Evolutionary conservation across 2,888 invertebrate genomes (phyloP), one percentile per base, ranked within the genome.

Genomic region (Cantharis lateralis): DNA sequence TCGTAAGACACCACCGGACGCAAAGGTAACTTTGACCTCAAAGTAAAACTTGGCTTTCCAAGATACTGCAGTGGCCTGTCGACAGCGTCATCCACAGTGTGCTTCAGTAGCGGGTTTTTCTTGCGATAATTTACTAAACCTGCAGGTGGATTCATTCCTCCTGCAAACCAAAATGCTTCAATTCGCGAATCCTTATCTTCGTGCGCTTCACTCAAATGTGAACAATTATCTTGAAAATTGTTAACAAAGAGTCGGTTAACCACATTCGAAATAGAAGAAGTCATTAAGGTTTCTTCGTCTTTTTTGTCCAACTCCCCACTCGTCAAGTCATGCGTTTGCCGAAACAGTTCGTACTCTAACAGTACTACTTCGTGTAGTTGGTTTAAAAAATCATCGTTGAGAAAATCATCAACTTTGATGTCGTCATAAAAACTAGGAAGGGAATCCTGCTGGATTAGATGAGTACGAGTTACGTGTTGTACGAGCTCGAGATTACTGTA

Each of bases 151-250:
- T 32, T 20, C 81, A 94, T 91, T 71, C 95, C 95, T 71, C 96
- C 96, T 61, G 92, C 91, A 84, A 91, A 91, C 98, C 98, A 98
- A 87, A 95, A 95, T 24, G 96, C 94, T 89, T 96, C 95, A 82
- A 95, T 90, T 16, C 95, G 90, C 3, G 97, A 95, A 79, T 94
- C 91, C 83, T 92, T 90, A 86, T 97, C 96, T 32, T 94, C 87
- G 89, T 93, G 92, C 72, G 90, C 86, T 74, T 91, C 89, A 48
- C 91, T 83, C 81, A 95, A 89, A 88, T 96, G 94, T 0, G 91
- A 87, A 79, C 89, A 89, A 81, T 91, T 91, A 13, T 90, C 88
- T 9, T 90, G 87, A 4, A 96, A 87, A 80, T 90, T 89, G 80
- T 92, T 92, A 16, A 91, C 86, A 3, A 95, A 87, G 2, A 92